Base-by-base conservation (phyloP, 2,797 vertebrate species). In the Orientallactaga sibirica region DNA sequence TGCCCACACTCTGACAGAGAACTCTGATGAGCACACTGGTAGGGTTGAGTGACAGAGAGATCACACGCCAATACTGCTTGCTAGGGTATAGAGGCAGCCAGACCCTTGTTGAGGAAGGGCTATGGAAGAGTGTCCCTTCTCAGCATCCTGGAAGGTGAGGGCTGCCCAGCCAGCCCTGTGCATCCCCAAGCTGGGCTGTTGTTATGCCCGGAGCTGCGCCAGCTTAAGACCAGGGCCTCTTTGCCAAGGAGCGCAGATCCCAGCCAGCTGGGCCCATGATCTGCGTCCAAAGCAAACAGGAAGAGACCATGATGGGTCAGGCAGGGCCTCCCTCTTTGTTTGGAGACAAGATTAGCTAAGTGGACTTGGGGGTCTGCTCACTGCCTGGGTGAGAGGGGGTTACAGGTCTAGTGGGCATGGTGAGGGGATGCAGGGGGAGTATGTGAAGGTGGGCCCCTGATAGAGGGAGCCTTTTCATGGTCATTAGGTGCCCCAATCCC, bases 261-360 rank as follows among this genome's bases (percentile, higher is more conserved):
- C 58, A 58, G 94, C 77, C 95, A 82, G 91, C 95, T 90, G 95
- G 83, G 81, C 87, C 76, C 22, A 3, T 62, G 93, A 81, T 78
- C 89, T 16, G 1, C 4, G 43, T 96, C 97, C 94, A 96, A 94
- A 89, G 88, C 92, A 96, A 96, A 96, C 95, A 95, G 96, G 95
- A 96, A 96, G 87, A 92, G 83, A 68, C 48, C 70, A 33, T 0
- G 2, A 83, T 68, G 73, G 94, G 86, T 52, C 52, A 52, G 90
- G 79, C 87, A 12, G 48, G 81, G 89, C 88, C 88, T 90, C 91
- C 29, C 27, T 71, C 86, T 94, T 90, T 97, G 90, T 96, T 96
- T 96, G 90, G 78, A 83, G 55, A 90, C 19, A 20, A 64, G 90
- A 90, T 93, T 74, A 94, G 33, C 85, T 48, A 19, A 66, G 20